These are phyloP conservation scores for Arrhamphus sclerolepis DNA, from an alignment of 2,797 vertebrate species.

Conservation along the genomic window DNA sequence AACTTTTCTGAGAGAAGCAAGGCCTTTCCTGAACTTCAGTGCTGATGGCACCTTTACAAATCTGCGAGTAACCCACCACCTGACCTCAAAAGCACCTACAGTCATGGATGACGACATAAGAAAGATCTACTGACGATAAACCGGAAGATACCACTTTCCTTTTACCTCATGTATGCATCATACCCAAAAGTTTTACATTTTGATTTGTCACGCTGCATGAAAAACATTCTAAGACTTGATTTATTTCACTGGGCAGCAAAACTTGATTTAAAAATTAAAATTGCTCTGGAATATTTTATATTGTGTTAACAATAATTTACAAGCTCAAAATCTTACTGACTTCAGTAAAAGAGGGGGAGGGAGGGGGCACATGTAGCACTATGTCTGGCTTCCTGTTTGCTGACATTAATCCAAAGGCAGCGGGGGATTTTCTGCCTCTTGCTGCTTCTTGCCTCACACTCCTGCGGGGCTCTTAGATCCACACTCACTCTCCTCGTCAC, in stretches of 20 bases:
- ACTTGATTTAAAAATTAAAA: neutral
- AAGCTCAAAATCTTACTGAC: slow-evolving; percentile 32
- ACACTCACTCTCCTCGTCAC: slow-evolving; percentile 59
- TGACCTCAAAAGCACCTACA: no score
- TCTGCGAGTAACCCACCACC: no score
- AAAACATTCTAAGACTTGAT: neutral
- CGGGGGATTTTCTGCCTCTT: slow-evolving; percentile 78
- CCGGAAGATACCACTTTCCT: neutral
- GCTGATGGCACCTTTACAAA: no score
- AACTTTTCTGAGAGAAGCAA: no score
- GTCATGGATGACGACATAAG: no score
- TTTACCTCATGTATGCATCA: no score
- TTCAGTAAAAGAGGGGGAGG: slow-evolving; percentile 3
- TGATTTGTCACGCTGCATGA: neutral
- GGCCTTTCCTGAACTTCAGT: no score
- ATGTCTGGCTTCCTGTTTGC: slow-evolving; percentile 67
- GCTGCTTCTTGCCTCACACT: slow-evolving; percentile 81
- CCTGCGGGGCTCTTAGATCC: slow-evolving; percentile 76
- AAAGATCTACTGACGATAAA: neutral
- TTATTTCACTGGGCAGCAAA: neutral
- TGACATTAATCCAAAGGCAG: slow-evolving; percentile 81
- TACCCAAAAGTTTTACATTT: neutral
- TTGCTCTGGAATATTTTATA: no score
- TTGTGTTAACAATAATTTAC: neutral
- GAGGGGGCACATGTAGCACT: slow-evolving; percentile 53